These are phyloP conservation scores for Vimba vimba DNA, from an alignment of 2,113 vertebrate species.

Conservation along the genomic window DNA sequence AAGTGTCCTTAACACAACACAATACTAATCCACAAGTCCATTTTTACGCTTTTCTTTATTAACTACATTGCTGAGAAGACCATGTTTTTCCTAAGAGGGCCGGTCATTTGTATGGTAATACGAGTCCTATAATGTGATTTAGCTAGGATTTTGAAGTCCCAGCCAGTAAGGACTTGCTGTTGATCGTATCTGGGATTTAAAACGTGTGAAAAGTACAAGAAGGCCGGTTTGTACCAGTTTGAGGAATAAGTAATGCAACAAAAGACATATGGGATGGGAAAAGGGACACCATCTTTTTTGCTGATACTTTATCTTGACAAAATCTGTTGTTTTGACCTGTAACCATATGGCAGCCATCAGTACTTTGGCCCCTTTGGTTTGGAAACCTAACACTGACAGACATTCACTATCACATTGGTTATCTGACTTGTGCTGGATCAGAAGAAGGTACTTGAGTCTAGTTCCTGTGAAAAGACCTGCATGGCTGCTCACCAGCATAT, in stretches of 20 bases:
- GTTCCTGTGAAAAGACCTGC: slow-evolving; percentile 22
- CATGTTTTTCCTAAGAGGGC: slow-evolving; percentile 35
- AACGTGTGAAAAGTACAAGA: slow-evolving; percentile 17
- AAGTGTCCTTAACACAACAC: slow-evolving; percentile 69
- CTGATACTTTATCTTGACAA: slow-evolving; percentile 62
- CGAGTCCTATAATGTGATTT: slow-evolving; percentile 39
- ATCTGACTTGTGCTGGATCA: slow-evolving; percentile 55
- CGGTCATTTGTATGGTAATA: slow-evolving; percentile 45
- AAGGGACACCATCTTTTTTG: slow-evolving; percentile 36
- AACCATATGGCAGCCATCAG: slow-evolving; percentile 74
- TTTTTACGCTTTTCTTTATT: slow-evolving; percentile 59
- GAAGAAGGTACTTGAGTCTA: slow-evolving; percentile 27
- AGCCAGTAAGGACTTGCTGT: slow-evolving; percentile 15
- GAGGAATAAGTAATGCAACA: background rate
- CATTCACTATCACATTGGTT: slow-evolving; percentile 52
- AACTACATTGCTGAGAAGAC: slow-evolving; percentile 42
- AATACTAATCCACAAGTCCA: slow-evolving; percentile 60
- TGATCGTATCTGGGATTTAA: slow-evolving; percentile 27
- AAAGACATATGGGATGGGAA: slow-evolving; percentile 38
- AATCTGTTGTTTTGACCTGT: slow-evolving; percentile 70
- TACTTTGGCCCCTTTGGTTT: slow-evolving; percentile 45
- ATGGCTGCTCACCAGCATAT: background rate
- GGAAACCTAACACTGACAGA: slow-evolving; percentile 67
- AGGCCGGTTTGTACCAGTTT: background rate
- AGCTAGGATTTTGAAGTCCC: slow-evolving; percentile 16